A percentile compares a stretch with the other conserved stretches of the same genome.
These are phyloP conservation scores for Camelus bactrianus DNA, from an alignment of 2,113 vertebrate genomes.

Conservation along the genomic window DNA sequence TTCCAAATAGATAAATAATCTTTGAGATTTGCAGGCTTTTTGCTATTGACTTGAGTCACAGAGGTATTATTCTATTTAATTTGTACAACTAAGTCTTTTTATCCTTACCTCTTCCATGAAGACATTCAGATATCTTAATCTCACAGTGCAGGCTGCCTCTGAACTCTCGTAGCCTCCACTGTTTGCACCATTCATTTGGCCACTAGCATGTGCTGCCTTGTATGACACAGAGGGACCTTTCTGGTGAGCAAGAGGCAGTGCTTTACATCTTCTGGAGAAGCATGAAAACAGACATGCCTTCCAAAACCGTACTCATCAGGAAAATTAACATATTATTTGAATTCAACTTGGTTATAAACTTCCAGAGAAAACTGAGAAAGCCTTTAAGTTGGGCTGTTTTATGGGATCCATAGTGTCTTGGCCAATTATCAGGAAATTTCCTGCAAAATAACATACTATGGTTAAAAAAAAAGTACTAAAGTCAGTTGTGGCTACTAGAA, in stretches of 20 bases:
- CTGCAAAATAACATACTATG: background rate
- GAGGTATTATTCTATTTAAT: background rate
- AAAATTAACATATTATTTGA: background rate
- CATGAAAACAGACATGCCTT: background rate
- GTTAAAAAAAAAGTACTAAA: background rate
- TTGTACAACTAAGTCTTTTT: conserved; percentile 11
- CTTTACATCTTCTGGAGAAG: background rate
- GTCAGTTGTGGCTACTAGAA: background rate
- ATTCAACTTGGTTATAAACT: background rate
- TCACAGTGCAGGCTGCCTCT: background rate
- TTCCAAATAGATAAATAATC: background rate
- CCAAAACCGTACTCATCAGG: background rate
- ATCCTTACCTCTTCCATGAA: background rate
- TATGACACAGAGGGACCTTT: background rate
- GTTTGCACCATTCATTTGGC: background rate
- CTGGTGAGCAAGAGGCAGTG: background rate
- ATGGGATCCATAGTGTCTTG: background rate
- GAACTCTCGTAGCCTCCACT: background rate
- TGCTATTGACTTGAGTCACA: background rate
- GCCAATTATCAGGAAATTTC: background rate
- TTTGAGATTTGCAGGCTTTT: background rate
- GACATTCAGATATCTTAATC: background rate
- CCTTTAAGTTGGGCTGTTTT: background rate
- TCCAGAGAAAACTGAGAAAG: background rate
- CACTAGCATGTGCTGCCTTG: background rate